Evolutionary conservation across 2,888 invertebrate species (phyloP).

Genomic region (Tipula confusa): DNA sequence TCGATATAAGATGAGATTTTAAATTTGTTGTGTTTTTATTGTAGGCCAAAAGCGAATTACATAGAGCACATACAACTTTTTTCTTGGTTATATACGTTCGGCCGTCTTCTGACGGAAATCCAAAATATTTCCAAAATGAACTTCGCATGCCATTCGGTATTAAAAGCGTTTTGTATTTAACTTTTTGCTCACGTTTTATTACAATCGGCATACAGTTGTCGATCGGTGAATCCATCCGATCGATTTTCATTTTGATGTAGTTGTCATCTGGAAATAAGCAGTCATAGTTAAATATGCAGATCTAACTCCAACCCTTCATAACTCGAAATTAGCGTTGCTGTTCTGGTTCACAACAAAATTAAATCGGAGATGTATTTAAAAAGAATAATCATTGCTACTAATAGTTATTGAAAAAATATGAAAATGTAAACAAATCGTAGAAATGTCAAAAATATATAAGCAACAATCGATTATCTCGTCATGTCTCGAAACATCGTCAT

Average conservation of each 20-base stretch:
- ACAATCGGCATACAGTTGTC: neutral
- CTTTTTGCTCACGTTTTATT: slow-evolving; percentile 1
- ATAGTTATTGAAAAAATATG: neutral
- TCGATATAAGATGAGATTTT: slow-evolving; percentile 37
- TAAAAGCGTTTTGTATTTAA: neutral
- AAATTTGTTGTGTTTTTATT: slow-evolving; percentile 49
- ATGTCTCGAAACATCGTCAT: neutral
- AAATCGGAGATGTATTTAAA: neutral
- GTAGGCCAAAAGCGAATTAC: slow-evolving; percentile 45
- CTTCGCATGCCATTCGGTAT: slow-evolving; percentile 44
- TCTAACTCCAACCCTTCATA: too few relatives aligned
- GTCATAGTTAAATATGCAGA: too few relatives aligned
- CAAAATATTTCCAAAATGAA: slow-evolving; percentile 49
- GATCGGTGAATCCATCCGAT: neutral
- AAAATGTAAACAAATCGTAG: neutral
- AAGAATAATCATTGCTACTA: neutral
- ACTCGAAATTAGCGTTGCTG: too few relatives aligned
- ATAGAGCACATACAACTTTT: slow-evolving; percentile 47
- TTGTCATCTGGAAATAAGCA: neutral
- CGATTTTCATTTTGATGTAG: neutral
- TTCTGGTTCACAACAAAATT: neutral
- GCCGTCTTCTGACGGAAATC: slow-evolving; percentile 47
- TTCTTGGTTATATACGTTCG: slow-evolving; percentile 47
- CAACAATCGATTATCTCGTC: neutral
- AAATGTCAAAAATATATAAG: neutral